A percentile compares a stretch with the other conserved stretches of the same genome.
phyloP scores from a whole-genome alignment of 2,797 vertebrate species.

The Myiothlypis coronata region DNA sequence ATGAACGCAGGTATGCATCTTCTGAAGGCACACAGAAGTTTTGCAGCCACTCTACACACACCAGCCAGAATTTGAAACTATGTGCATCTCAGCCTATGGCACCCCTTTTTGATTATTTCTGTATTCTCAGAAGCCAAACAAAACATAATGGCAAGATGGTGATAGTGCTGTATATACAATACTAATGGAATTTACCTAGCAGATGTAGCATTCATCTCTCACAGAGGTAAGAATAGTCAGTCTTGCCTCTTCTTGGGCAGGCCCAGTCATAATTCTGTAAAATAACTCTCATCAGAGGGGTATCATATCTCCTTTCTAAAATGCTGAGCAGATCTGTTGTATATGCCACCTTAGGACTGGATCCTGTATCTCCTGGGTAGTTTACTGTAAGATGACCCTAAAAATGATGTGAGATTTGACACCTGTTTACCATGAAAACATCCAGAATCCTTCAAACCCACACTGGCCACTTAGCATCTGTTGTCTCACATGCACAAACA shows the following conservation, averaged over 20 bases:
- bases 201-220: neutral
- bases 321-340: neutral
- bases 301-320: neutral
- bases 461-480: neutral
- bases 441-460: neutral
- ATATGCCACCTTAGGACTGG: neutral
- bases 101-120: neutral
- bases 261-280: neutral
- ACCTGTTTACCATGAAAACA: neutral
- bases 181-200: neutral
- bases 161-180: neutral
- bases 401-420: neutral
- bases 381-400: neutral
- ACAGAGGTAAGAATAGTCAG: neutral
- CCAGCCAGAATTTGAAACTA: neutral
- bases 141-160: neutral
- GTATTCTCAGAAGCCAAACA: neutral
- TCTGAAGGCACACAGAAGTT: neutral
- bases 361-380: neutral
- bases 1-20: neutral
- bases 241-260: neutral
- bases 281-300: neutral
- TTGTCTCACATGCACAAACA: neutral
- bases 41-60: neutral
- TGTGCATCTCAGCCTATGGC: neutral